These are phyloP conservation scores for Paraplagusia blochii DNA, from an alignment of 2,113 vertebrate genomes.

Conservation along the genomic window DNA sequence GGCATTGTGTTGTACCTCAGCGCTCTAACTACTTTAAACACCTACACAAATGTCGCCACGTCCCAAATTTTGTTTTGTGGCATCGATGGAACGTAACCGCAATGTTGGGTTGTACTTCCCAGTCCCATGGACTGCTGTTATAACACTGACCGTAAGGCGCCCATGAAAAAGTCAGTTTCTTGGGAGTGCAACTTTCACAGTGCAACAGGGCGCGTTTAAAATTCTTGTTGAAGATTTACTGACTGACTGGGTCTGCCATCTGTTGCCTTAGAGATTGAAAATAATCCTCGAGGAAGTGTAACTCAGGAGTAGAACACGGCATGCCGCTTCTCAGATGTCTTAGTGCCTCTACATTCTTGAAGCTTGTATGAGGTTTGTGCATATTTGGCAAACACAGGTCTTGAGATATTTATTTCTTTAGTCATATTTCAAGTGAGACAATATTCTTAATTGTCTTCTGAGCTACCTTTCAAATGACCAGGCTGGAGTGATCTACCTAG, in stretches of 20 bases:
- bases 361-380: too few species aligned
- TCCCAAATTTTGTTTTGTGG: background rate
- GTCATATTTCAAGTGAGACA: too few species aligned
- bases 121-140: background rate
- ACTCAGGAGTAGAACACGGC: background rate
- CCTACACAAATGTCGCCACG: conserved; percentile 21
- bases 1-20: conserved; percentile 21
- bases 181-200: conserved; percentile 27
- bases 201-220: conserved; percentile 44
- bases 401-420: too few species aligned
- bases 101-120: conserved; percentile 2
- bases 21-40: conserved; percentile 21
- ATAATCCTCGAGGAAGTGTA: conserved; percentile 2
- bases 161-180: conserved; percentile 11
- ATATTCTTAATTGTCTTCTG: too few species aligned
- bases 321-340: too few species aligned
- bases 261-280: conserved; percentile 40
- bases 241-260: conserved; percentile 37
- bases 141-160: conserved; percentile 26
- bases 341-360: too few species aligned
- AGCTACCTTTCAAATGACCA: too few species aligned
- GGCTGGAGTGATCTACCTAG: too few species aligned
- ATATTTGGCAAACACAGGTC: too few species aligned
- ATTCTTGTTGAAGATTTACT: conserved; percentile 32
- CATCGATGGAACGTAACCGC: background rate